Evolutionary conservation across 2,113 vertebrate genomes (phyloP).

Genomic region (Chlorodrepanis virens): DNA sequence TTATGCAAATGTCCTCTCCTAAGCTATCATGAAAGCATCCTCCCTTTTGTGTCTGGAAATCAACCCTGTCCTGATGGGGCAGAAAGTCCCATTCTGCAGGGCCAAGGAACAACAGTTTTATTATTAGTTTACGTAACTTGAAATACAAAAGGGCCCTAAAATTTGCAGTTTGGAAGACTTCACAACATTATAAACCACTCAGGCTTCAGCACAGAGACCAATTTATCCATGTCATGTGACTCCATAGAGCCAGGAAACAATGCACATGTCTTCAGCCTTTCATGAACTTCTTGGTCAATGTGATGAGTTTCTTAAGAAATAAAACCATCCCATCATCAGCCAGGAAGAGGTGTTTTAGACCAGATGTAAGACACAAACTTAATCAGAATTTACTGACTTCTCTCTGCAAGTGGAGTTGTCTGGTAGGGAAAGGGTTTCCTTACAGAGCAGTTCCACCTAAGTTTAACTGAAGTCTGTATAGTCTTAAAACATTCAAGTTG

Average conservation of each 20-base stretch:
- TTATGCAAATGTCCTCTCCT: neutral
- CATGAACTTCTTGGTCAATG: neutral
- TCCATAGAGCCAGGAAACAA: neutral
- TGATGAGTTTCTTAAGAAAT: constrained; percentile 15
- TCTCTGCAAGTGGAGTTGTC: neutral
- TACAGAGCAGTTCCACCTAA: neutral
- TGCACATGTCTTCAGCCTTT: constrained; percentile 12
- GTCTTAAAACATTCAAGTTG: neutral
- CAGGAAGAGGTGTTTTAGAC: constrained; percentile 1
- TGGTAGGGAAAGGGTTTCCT: neutral
- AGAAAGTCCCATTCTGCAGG: neutral
- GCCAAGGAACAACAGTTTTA: constrained; percentile 24
- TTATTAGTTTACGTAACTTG: constrained; percentile 14
- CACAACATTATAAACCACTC: neutral
- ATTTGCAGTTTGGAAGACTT: constrained; percentile 23
- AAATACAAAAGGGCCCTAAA: constrained; percentile 25
- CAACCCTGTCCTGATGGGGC: neutral
- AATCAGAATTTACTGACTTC: neutral
- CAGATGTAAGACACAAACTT: neutral
- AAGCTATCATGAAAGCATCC: neutral
- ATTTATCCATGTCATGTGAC: neutral
- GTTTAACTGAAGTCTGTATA: neutral
- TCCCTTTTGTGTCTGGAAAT: neutral
- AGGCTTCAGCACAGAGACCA: neutral
- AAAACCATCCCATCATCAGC: neutral